Base-by-base conservation (phyloP, 2,888 invertebrate genomes). In the Endotricha flammealis region DNA sequence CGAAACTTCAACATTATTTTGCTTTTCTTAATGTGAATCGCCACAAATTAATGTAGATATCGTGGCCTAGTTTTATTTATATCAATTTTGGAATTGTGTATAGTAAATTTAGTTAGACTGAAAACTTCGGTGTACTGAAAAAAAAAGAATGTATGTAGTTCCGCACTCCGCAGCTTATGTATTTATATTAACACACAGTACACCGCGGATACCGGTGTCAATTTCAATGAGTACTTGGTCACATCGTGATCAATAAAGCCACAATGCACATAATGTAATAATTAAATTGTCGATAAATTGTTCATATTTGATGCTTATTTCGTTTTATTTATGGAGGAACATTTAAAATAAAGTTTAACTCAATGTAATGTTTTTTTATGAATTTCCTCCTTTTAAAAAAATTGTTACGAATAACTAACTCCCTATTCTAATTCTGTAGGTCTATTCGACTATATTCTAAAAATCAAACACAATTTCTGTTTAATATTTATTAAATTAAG, bases 281-380 rank as follows among this genome's bases (percentile, higher is more conserved):
- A 62, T 64, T 59, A 60, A 62, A 66, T 57, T 54, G 60, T 72
- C 61, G 56, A 69, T 60, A 58, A 64, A 20, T 20, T 65, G 65
- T 61, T 63, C 53, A 59, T 61, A 60, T 71, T 65, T 62, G 58
- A 68, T 70, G 70, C 74, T 69, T 70, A 72, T 68, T 70, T 74
- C 72, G 73, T 77, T 77, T 77, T 67, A 76, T 76, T 76, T 75
- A 74, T 74, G 59, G 69, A 64, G 57, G 53, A 75, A 65, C 54
- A 63, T 67, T 70, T 60, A 63, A 75, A 67, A 65, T 68, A 69
- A 68, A 69, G 61, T 58, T 69, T 68, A 63, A 62, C 57, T 64
- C 53, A 51, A 28, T 22, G 24, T 36, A 31, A 43, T 8, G 34
- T 47, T 50, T 28, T 44, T 46, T 54, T 42, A 12, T 25, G n/a